Evolutionary conservation across 2,888 invertebrate species (phyloP).

Genomic region (Drosophila nigritarsus): DNA sequence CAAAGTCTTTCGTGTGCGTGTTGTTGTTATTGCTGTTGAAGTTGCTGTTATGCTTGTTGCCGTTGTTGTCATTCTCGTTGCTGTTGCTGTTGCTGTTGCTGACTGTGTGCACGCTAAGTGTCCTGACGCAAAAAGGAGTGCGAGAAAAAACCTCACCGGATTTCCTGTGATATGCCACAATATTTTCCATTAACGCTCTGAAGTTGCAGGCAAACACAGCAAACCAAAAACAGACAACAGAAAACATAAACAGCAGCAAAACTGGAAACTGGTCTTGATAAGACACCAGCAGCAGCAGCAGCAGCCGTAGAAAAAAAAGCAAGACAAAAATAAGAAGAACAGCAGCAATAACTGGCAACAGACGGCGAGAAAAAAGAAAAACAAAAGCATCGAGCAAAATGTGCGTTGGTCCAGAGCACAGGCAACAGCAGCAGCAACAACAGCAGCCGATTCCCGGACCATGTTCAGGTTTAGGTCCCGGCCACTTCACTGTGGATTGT

Average conservation of each 20-base stretch:
- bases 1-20: slow-evolving; percentile 66
- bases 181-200: slow-evolving; percentile 81
- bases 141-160: slow-evolving; percentile 76
- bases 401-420: slow-evolving; percentile 60
- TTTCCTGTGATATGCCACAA: slow-evolving; percentile 82
- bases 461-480: slow-evolving; percentile 57
- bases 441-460: slow-evolving; percentile 39
- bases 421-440: background rate
- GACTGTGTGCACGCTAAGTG: slow-evolving; percentile 54
- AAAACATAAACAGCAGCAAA: slow-evolving; percentile 35
- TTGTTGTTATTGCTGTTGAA: slow-evolving; percentile 22
- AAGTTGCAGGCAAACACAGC: slow-evolving; percentile 71
- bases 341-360: slow-evolving; percentile 23
- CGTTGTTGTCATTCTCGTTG: slow-evolving; percentile 30
- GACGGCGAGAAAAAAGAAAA: slow-evolving; percentile 27
- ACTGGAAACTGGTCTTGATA: slow-evolving; percentile 76
- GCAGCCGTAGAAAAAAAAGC: slow-evolving; percentile 18
- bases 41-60: slow-evolving; percentile 8
- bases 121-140: slow-evolving; percentile 69
- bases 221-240: slow-evolving; percentile 28
- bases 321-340: slow-evolving; percentile 32
- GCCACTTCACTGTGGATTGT: slow-evolving; percentile 58
- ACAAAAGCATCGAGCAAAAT: slow-evolving; percentile 52
- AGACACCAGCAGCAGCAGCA: slow-evolving; percentile 36
- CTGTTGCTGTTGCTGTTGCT: slow-evolving; percentile 12